Percentiles rank a stretch among this genome's conserved stretches.
Conservation (phyloP, 2,888 invertebrate species). For the Biston stratarius region DNA sequence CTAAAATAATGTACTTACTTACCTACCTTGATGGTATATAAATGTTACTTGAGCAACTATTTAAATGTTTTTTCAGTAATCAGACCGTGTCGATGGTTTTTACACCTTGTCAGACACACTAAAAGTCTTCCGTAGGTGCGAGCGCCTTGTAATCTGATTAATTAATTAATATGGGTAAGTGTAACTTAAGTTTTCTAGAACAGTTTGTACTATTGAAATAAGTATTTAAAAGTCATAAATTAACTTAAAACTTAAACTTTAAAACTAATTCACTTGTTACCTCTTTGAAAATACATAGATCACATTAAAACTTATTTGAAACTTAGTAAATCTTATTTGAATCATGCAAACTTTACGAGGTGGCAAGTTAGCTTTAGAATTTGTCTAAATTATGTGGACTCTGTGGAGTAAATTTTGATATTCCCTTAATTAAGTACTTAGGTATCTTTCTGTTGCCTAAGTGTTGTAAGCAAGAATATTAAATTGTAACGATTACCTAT, state of each 20-base stretch:
- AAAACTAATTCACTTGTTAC: conserved; percentile 43
- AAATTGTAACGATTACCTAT: neutral
- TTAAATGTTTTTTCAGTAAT: no score
- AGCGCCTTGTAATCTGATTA: no score
- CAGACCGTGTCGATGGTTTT: no score
- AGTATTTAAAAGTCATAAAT: conserved; percentile 14
- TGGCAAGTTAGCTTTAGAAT: conserved; percentile 8
- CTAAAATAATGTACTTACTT: no score
- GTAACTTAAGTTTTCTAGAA: neutral
- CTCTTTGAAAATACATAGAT: conserved; percentile 46
- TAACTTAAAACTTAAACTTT: conserved; percentile 30
- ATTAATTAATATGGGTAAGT: neutral
- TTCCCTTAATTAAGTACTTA: neutral
- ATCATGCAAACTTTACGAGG: conserved; percentile 10
- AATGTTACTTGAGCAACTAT: no score
- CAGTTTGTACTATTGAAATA: neutral
- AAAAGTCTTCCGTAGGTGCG: no score
- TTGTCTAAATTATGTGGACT: conserved; percentile 15
- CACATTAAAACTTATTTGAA: conserved; percentile 49
- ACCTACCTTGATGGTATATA: no score
- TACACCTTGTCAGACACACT: no score
- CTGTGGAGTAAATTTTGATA: neutral
- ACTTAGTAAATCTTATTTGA: conserved; percentile 21
- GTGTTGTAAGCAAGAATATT: neutral
- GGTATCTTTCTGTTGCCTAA: neutral